Conservation (phyloP, 2,888 invertebrate species). For the Coenonympha glycerion region DNA sequence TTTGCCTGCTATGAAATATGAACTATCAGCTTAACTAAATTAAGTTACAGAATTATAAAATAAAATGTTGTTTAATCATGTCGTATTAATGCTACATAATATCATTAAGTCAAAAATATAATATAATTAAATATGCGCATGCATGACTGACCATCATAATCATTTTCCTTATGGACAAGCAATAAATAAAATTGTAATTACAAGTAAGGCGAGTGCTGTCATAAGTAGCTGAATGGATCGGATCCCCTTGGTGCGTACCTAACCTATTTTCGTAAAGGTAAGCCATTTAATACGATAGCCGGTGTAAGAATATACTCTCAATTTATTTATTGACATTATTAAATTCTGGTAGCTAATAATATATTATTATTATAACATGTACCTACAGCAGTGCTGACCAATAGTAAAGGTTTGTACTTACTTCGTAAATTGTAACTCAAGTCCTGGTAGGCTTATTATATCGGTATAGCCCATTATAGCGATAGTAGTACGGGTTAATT, state of each 20-base stretch:
- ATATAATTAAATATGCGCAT: not conserved
- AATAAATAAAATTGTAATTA: slow-evolving; percentile 1
- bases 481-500: slow-evolving; percentile 24
- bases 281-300: not conserved
- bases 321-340: not conserved
- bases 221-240: not conserved
- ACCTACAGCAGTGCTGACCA: not conserved
- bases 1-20: too few relatives aligned
- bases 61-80: too few relatives aligned
- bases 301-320: not conserved
- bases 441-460: slow-evolving; percentile 12
- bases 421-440: not conserved
- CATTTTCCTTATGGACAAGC: not conserved
- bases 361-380: not conserved
- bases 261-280: not conserved
- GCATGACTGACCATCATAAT: not conserved
- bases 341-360: not conserved
- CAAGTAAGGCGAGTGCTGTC: not conserved
- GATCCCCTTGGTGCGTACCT: not conserved
- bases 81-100: too few relatives aligned
- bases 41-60: too few relatives aligned
- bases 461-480: slow-evolving; percentile 16
- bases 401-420: not conserved
- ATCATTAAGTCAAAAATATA: not conserved
- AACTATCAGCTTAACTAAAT: too few relatives aligned